Percentiles rank a stretch among this genome's conserved stretches.
Evolutionary conservation across 2,113 vertebrate genomes (phyloP).

Genomic region (Paracanthobrama guichenoti): DNA sequence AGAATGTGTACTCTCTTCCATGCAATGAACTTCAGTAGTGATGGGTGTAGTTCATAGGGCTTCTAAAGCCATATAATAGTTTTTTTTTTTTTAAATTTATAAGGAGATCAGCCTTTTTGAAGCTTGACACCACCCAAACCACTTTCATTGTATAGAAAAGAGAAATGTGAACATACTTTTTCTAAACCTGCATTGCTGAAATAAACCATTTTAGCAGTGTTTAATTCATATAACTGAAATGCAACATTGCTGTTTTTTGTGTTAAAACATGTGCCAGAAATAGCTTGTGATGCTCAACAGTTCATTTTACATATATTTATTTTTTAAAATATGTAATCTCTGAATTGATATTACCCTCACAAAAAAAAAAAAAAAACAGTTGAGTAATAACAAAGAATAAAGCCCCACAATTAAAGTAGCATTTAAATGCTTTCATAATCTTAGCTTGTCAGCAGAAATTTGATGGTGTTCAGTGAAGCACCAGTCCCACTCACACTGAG

Average conservation of each 20-base stretch:
- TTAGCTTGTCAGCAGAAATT: slow-evolving; percentile 40
- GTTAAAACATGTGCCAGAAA: background rate
- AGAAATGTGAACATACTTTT: background rate
- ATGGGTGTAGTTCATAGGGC: background rate
- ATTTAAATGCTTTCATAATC: slow-evolving; percentile 46
- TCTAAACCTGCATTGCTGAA: background rate
- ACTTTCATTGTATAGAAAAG: background rate
- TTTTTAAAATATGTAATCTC: background rate
- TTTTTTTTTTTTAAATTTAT: no score
- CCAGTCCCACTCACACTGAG: slow-evolving; percentile 37
- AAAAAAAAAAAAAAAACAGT: background rate
- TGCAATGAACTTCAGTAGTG: background rate
- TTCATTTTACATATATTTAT: background rate
- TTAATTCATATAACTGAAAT: no score
- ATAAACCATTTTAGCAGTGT: no score
- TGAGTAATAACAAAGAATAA: slow-evolving; percentile 8
- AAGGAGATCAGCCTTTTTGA: no score
- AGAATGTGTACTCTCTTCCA: background rate
- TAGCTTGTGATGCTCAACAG: background rate
- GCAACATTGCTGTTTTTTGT: background rate
- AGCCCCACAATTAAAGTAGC: slow-evolving; percentile 9
- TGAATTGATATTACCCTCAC: background rate
- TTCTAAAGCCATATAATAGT: no score
- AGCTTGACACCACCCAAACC: no score
- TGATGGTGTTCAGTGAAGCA: slow-evolving; percentile 42